Percentiles rank a stretch among this genome's conserved stretches.
These are phyloP conservation scores for Gonatopus flavifemur DNA, from an alignment of 1,140 invertebrate species.

Conservation along the genomic window DNA sequence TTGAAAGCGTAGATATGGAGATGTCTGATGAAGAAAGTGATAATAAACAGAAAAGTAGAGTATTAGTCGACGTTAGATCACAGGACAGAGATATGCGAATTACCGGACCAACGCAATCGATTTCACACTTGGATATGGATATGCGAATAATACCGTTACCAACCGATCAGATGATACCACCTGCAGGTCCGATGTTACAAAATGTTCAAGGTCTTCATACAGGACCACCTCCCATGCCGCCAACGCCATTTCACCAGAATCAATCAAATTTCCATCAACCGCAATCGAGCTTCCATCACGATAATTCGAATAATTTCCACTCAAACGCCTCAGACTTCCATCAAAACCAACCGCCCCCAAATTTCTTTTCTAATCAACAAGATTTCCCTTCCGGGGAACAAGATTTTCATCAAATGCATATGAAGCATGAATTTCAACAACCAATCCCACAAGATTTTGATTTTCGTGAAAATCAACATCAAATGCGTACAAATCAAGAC, in stretches of 20 bases:
- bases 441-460: constrained; percentile 40
- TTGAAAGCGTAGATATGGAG: constrained; percentile 72
- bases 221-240: constrained; percentile 39
- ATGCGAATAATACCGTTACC: constrained; percentile 52
- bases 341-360: constrained; percentile 34
- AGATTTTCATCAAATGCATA: constrained; percentile 33
- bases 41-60: constrained; percentile 46
- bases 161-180: constrained; percentile 19
- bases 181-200: constrained; percentile 26
- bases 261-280: constrained; percentile 40
- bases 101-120: constrained; percentile 14
- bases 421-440: constrained; percentile 28
- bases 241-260: constrained; percentile 36
- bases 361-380: constrained; percentile 33
- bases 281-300: constrained; percentile 34
- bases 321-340: constrained; percentile 37
- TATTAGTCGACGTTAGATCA: constrained; percentile 49
- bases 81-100: constrained; percentile 51
- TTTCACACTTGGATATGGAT: constrained; percentile 45
- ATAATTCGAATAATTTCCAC: constrained; percentile 37
- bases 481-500: constrained; percentile 29
- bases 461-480: constrained; percentile 41
- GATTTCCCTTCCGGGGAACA: constrained; percentile 34
- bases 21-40: constrained; percentile 69
- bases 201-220: constrained; percentile 28